phyloP scores from a whole-genome alignment of 2,888 invertebrate species.

The Erebia palarica region DNA sequence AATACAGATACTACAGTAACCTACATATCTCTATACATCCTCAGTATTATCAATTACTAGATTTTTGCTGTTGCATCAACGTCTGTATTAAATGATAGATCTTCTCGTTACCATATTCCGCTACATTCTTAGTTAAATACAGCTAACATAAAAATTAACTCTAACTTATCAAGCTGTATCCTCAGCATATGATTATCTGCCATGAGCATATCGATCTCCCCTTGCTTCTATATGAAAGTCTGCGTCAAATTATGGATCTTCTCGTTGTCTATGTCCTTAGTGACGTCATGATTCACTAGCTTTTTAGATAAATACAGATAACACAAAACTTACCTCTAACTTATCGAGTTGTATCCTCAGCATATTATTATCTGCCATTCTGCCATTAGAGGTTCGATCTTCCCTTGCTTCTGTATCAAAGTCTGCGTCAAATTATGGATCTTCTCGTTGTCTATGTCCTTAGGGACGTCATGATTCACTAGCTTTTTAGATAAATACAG shows the following conservation, averaged over 20 bases:
- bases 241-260: conserved; percentile 87
- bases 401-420: conserved; percentile 92
- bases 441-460: conserved; percentile 64
- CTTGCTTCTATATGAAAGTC: conserved; percentile 92
- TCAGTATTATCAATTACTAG: no score
- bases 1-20: no score
- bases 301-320: conserved; percentile 35
- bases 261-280: conserved; percentile 60
- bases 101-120: no score
- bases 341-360: conserved; percentile 92
- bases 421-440: conserved; percentile 88
- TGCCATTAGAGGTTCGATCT: no score
- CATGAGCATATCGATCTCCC: conserved; percentile 90
- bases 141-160: conserved; percentile 69
- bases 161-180: conserved; percentile 91
- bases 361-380: conserved; percentile 94
- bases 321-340: conserved; percentile 80
- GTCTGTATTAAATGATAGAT: no score
- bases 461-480: conserved; percentile 51
- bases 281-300: conserved; percentile 66
- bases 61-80: no score
- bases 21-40: no score
- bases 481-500: conserved; percentile 34
- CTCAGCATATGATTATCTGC: conserved; percentile 93
- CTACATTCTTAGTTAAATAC: no score